A percentile compares a stretch with the other conserved stretches of the same genome.
phyloP scores from a whole-genome alignment of 37 sponge, comb jelly and placozoan genomes.

The Agelas oroides region DNA sequence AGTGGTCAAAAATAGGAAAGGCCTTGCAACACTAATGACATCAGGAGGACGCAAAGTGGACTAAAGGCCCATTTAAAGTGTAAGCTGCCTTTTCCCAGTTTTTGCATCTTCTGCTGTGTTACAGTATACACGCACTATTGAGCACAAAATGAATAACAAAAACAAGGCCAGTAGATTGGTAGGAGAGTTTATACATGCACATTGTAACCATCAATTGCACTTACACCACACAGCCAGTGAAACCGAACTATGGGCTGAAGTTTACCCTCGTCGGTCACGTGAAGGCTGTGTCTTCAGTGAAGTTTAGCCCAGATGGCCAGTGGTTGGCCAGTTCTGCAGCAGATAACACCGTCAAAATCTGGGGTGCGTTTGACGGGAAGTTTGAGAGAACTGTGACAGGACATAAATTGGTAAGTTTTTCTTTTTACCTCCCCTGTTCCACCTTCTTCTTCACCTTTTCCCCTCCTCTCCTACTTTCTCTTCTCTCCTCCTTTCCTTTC shows the following conservation, averaged over 20 bases:
- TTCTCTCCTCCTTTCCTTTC: neutral
- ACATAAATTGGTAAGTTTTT: constrained; percentile 79
- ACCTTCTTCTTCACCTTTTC: neutral
- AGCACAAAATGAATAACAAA: too few relatives aligned
- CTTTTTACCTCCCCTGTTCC: too few relatives aligned
- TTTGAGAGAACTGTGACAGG: constrained; percentile 95
- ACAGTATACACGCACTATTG: too few relatives aligned
- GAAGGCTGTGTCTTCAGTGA: constrained; percentile 95
- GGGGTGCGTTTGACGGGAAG: constrained; percentile 98
- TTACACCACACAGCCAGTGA: constrained; percentile 17
- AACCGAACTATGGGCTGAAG: constrained; percentile 87
- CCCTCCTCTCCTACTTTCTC: neutral
- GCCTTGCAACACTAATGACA: too few relatives aligned
- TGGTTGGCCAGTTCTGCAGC: constrained; percentile 98
- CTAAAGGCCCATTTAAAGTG: too few relatives aligned
- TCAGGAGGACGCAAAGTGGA: too few relatives aligned
- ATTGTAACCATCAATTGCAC: too few relatives aligned
- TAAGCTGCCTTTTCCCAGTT: too few relatives aligned
- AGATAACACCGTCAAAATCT: constrained; percentile 95
- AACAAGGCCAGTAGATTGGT: too few relatives aligned
- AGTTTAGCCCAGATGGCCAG: constrained; percentile 96
- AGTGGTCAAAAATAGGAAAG: too few relatives aligned
- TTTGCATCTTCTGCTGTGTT: too few relatives aligned
- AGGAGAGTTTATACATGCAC: too few relatives aligned
- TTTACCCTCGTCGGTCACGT: constrained; percentile 96